Evolutionary conservation across 2,888 invertebrate species (phyloP), one percentile per base, ranked within the genome.

Genomic region (Mythimna vitellina): DNA sequence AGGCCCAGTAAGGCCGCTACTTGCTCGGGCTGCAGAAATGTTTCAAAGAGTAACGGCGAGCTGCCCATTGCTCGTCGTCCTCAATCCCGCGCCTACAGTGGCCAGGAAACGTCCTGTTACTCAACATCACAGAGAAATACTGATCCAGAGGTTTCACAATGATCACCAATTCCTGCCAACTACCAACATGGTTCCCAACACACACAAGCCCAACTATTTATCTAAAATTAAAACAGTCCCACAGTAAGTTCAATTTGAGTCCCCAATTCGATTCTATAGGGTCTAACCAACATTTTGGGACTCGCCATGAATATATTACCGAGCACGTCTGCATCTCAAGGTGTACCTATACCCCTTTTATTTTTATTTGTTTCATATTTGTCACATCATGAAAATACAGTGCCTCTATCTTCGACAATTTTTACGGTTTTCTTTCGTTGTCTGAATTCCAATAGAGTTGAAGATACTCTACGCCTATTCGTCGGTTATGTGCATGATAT

Each of bases 371-470:
- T 86, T 84, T 87, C 84, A 87, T 91, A 89, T 90, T 90, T 91
- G 90, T 90, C 91, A 90, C 90, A 82, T 89, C 90, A 89, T 90
- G 89, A 88, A 89, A 89, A 86, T 86, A 89, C 86, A 87, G 86
- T 88, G 84, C 29, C 72, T 88, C 78, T 81, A 81, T 83, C 77
- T 76, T 75, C 74, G 81, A 76, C 85, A 88, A 91, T 89, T 90
- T 89, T 89, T 87, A 89, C 84, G 82, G 79, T 80, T 76, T 76
- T 76, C 79, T 51, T 78, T 73, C 86, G 86, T 82, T 75, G 66
- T 42, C 70, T 79, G 90, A 89, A 89, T 89, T 88, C 86, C 87
- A 88, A 90, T 91, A 83, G 67, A 60, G 58, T 53, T 54, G 61
- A 12, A 60, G 57, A 35, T 64, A n/a, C 57, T 66, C 29, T 17